Conservation (phyloP, 2,888 invertebrate species). For the Pteria penguin region DNA sequence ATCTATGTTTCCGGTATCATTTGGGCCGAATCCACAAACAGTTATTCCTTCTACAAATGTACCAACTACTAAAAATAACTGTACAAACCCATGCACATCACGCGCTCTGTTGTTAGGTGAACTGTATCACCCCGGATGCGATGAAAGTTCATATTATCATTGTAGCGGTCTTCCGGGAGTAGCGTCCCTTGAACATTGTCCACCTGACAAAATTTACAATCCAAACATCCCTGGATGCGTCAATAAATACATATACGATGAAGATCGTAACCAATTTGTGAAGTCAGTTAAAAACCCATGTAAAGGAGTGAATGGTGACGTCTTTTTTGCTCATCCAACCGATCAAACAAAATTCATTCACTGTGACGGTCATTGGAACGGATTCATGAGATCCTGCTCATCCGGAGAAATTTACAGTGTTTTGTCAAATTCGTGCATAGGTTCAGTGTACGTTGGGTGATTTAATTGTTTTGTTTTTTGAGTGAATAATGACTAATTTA, state of each 20-base stretch:
- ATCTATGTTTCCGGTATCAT: background rate
- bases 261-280: background rate
- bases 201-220: conserved; percentile 16
- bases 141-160: conserved; percentile 10
- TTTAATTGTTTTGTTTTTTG: background rate
- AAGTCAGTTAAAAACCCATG: conserved; percentile 50
- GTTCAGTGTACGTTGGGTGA: background rate
- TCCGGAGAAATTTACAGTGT: conserved; percentile 9
- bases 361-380: conserved; percentile 62
- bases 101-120: background rate
- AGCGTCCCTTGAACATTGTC: background rate
- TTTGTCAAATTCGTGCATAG: conserved; percentile 9
- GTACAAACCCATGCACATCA: conserved; percentile 18
- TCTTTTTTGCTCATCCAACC: conserved; percentile 51
- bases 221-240: conserved; percentile 20
- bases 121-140: conserved; percentile 19
- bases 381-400: conserved; percentile 51
- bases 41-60: background rate
- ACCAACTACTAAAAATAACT: background rate
- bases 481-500: too few species aligned
- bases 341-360: conserved; percentile 57
- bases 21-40: background rate
- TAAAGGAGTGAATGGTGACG: conserved; percentile 41
- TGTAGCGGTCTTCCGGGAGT: background rate
- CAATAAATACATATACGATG: conserved; percentile 17